Conservation (phyloP, 2,888 invertebrate species). For the Meganola albula region DNA sequence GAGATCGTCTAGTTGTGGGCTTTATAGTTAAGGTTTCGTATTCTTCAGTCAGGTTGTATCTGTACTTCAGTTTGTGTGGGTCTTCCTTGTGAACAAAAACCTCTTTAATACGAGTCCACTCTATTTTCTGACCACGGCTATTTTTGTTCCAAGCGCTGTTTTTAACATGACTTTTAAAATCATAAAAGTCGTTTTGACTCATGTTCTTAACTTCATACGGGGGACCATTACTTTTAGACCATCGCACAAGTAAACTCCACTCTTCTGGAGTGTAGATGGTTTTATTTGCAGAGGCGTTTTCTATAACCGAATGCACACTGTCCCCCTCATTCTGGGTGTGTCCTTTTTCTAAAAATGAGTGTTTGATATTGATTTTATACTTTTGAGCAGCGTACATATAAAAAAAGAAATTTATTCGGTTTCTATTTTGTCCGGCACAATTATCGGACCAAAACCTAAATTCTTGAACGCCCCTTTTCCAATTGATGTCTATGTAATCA, state of each 20-base stretch:
- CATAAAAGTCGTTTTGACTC: slow-evolving; percentile 13
- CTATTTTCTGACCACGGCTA: slow-evolving; percentile 3
- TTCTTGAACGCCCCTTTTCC: slow-evolving; percentile 3
- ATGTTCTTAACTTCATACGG: slow-evolving; percentile 14
- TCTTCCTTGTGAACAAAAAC: slow-evolving; percentile 16
- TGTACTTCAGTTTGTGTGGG: slow-evolving; percentile 15
- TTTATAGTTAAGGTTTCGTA: slow-evolving; percentile 12
- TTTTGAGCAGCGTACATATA: slow-evolving; percentile 6
- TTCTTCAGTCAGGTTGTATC: slow-evolving; percentile 11
- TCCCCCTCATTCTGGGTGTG: slow-evolving; percentile 15
- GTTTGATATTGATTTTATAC: slow-evolving; percentile 6
- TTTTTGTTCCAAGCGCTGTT: slow-evolving; percentile 20
- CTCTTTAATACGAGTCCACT: slow-evolving; percentile 17
- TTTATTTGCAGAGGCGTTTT: slow-evolving; percentile 5
- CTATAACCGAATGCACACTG: slow-evolving; percentile 14
- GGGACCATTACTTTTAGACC: slow-evolving; percentile 19
- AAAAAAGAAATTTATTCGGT: slow-evolving; percentile 11
- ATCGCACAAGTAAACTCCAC: slow-evolving; percentile 12
- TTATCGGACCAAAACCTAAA: slow-evolving; percentile 11
- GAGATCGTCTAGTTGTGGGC: slow-evolving; percentile 8
- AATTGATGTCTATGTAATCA: slow-evolving; percentile 8
- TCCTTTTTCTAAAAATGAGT: slow-evolving; percentile 11
- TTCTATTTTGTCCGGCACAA: slow-evolving; percentile 14
- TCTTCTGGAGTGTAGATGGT: slow-evolving; percentile 14
- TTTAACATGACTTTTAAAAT: slow-evolving; percentile 17